Base-by-base conservation (phyloP, 2,113 vertebrate species). In the Carassius auratus region DNA sequence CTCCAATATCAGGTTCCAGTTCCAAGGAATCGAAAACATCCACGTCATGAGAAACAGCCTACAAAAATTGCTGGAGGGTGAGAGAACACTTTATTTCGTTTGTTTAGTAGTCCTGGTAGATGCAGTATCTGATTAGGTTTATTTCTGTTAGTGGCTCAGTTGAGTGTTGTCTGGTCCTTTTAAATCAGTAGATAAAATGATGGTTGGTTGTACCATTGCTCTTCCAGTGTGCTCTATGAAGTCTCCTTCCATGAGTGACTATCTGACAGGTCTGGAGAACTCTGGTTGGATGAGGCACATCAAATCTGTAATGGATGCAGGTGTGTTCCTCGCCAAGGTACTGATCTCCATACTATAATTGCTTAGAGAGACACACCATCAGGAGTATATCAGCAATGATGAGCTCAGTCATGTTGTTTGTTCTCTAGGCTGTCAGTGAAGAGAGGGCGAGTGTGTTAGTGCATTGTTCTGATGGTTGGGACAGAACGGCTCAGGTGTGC, bases 21-120 rank as follows among this genome's bases (percentile, higher is more conserved):
- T 96, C 76, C 94, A 96, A 45, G 94, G 95, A 42, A 97, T 96
- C 66, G 96, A 96, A 85, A 96, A 96, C 89, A 97, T 96, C 87
- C 96, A 97, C 0, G 95, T 96, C 21, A 96, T 96, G 95, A 87
- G 94, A 81, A 95, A 42, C 92, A 96, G 95, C 90, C 86, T 96
- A 76, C 96, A 96, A 90, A 96, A 96, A 52, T 93, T 96, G 3
- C 88, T 96, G 74, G 96, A 96, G 93, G 95, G 95, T 96, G 8
- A 7, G 87, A 48, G 1, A 9, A 48, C 9, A 23, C 61, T 7
- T 17, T 15, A 26, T 61, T 42, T 42, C 0, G 4, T 42, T 15
- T 12, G 23, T 36, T 8, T 13, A 59, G 21, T n/a, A 8, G 6
- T 23, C 62, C 68, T 77, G 23, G 26, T n/a, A 68, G 4, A 14